These are phyloP conservation scores for Drosophila bipectinata DNA, from an alignment of 1,140 invertebrate species.

Conservation along the genomic window DNA sequence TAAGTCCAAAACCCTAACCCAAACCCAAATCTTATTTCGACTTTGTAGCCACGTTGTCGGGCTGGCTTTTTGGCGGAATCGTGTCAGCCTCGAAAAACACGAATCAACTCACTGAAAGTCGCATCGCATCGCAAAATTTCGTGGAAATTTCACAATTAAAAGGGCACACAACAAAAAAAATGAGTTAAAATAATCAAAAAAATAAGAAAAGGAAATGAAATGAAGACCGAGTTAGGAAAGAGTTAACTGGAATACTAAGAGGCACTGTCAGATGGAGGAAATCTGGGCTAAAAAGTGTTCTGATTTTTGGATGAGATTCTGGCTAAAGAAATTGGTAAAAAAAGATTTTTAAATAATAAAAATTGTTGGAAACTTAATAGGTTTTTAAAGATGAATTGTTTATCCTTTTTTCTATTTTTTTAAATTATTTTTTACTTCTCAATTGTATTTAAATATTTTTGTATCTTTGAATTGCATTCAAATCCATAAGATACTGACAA, in stretches of 20 bases:
- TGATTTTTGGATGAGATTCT: constrained; percentile 11
- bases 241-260: constrained; percentile 70
- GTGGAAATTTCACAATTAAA: constrained; percentile 82
- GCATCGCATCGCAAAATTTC: constrained; percentile 70
- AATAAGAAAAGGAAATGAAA: constrained; percentile 17
- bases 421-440: background rate
- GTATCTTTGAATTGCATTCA: background rate
- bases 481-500: background rate
- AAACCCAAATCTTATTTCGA: background rate
- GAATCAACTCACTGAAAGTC: constrained; percentile 61
- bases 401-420: background rate
- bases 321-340: background rate
- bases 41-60: constrained; percentile 22
- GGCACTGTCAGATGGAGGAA: constrained; percentile 37
- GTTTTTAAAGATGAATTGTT: too few relatives aligned
- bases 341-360: too few relatives aligned
- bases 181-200: background rate
- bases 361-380: too few relatives aligned
- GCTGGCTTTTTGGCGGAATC: constrained; percentile 57
- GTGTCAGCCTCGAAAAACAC: constrained; percentile 71
- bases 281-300: constrained; percentile 45
- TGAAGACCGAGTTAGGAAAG: constrained; percentile 63
- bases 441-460: background rate
- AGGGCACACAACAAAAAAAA: constrained; percentile 53
- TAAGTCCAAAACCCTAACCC: constrained; percentile 18